These are phyloP conservation scores for Tholera decimalis DNA, from an alignment of 2,888 invertebrate genomes.

Conservation along the genomic window DNA sequence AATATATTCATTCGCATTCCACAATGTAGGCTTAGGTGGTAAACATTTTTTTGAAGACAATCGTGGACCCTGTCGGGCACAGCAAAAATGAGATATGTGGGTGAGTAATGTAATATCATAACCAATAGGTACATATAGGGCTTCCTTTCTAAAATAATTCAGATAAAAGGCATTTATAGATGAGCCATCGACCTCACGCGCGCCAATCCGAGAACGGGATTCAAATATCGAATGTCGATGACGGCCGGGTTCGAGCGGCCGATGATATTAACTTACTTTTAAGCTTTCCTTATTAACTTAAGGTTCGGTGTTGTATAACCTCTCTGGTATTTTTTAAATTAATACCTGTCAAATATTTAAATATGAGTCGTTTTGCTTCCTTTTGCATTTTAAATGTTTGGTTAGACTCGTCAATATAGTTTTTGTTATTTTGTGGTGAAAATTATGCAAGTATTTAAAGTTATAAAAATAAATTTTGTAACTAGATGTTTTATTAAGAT, in stretches of 20 bases:
- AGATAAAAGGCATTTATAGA: conserved; percentile 65
- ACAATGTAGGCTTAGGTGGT: no score
- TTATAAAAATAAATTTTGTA: background rate
- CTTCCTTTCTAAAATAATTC: conserved; percentile 60
- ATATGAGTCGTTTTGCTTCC: background rate
- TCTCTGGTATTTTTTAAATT: conserved; percentile 5
- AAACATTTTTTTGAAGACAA: no score
- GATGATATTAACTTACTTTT: conserved; percentile 76
- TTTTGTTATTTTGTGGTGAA: background rate
- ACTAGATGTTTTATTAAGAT: background rate
- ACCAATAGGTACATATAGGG: conserved; percentile 2
- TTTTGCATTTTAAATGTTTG: background rate
- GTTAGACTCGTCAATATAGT: background rate
- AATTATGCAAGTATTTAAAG: background rate
- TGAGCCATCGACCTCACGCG: conserved; percentile 73
- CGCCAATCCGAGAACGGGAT: conserved; percentile 73
- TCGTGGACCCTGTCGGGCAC: no score
- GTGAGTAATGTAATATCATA: no score
- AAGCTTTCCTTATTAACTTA: conserved; percentile 76
- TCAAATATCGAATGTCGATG: conserved; percentile 78
- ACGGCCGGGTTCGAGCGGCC: conserved; percentile 64
- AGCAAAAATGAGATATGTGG: no score
- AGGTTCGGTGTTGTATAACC: conserved; percentile 57
- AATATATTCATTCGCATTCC: no score
- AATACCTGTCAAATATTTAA: conserved; percentile 1